Conservation (phyloP, 1,140 invertebrate genomes). For the Drosophila chauvacae region DNA sequence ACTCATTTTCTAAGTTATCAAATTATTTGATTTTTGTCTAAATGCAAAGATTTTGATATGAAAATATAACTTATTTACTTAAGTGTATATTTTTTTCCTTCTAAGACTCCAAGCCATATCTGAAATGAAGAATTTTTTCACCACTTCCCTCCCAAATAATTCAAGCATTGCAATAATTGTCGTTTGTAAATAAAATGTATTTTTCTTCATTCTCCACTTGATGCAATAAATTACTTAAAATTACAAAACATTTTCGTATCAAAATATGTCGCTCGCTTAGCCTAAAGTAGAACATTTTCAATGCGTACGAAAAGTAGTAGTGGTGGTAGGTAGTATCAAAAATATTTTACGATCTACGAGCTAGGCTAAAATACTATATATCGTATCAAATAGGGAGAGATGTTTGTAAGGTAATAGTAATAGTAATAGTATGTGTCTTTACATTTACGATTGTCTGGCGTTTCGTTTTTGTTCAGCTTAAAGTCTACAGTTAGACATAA, state of each 20-base stretch:
- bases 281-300: constrained; percentile 68
- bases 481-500: constrained; percentile 66
- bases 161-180: constrained; percentile 1
- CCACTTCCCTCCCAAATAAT: not conserved
- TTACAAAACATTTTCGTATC: constrained; percentile 80
- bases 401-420: constrained; percentile 17
- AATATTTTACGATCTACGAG: constrained; percentile 60
- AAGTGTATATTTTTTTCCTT: too few relatives aligned
- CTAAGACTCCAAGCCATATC: not conserved
- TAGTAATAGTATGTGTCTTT: constrained; percentile 23
- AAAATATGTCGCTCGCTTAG: constrained; percentile 62
- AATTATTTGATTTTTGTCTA: not conserved
- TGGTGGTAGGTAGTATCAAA: constrained; percentile 54
- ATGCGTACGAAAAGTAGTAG: constrained; percentile 63
- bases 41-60: not conserved
- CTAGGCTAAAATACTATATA: constrained; percentile 74
- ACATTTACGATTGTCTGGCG: constrained; percentile 51
- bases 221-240: constrained; percentile 81
- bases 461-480: constrained; percentile 54
- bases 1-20: not conserved
- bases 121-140: not conserved
- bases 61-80: not conserved
- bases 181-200: constrained; percentile 70
- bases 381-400: constrained; percentile 59
- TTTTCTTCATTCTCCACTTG: constrained; percentile 41